These are phyloP conservation scores for Paramormyrops hopkinsi DNA, from an alignment of 2,797 vertebrate genomes.

Conservation along the genomic window DNA sequence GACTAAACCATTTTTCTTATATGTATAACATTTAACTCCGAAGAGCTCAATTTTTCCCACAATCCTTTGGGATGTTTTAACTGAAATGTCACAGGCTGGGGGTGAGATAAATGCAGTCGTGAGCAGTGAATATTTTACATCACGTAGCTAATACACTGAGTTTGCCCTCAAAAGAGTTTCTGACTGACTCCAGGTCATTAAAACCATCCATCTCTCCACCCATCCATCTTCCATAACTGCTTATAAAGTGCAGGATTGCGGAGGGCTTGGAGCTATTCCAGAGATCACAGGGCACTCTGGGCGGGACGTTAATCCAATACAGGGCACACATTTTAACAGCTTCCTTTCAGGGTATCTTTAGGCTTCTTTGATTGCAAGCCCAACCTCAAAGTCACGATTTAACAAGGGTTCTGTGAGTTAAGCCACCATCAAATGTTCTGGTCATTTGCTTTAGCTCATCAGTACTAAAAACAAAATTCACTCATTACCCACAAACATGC, in stretches of 20 bases:
- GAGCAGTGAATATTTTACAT: constrained; percentile 1
- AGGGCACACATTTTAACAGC: not conserved
- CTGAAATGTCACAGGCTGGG: constrained; percentile 6
- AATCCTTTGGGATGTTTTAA: constrained; percentile 9
- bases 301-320: not conserved
- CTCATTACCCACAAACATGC: not conserved
- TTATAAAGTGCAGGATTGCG: not conserved
- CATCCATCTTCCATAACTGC: not conserved
- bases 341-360: not conserved
- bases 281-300: not conserved
- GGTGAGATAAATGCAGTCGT: not conserved
- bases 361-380: not conserved
- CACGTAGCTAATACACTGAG: not conserved
- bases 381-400: not conserved
- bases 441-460: not conserved
- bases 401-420: not conserved
- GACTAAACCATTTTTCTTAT: not conserved
- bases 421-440: not conserved
- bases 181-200: not conserved
- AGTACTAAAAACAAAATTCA: not conserved
- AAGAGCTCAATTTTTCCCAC: not conserved
- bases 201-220: not conserved
- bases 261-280: not conserved
- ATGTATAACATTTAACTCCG: not conserved
- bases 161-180: not conserved